phyloP scores from a whole-genome alignment of 2,113 vertebrate genomes.

The Holacanthus passer region DNA sequence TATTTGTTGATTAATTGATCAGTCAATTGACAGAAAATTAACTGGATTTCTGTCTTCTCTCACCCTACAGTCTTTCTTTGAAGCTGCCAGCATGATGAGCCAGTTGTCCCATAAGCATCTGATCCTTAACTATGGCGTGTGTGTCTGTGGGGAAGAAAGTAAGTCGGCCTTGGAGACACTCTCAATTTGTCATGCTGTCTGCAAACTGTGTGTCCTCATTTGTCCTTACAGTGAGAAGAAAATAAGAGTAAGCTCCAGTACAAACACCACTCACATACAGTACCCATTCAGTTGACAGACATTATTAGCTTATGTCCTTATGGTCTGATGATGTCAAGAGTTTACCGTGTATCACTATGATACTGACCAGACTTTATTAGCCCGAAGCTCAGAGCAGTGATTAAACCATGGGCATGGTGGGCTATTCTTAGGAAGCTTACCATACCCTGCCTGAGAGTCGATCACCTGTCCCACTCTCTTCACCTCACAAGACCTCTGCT shows the following conservation, averaged over 20 bases:
- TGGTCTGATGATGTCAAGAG: slow-evolving; percentile 10
- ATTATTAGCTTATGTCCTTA: slow-evolving; percentile 5
- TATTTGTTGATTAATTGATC: not conserved
- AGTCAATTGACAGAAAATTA: too few relatives aligned
- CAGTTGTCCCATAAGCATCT: slow-evolving; percentile 97
- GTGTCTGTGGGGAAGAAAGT: slow-evolving; percentile 97
- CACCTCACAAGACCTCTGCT: not conserved
- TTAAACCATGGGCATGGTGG: slow-evolving; percentile 2
- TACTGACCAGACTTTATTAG: slow-evolving; percentile 10
- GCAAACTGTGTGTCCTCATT: not conserved
- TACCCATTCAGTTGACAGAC: not conserved
- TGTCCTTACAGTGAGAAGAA: too few relatives aligned
- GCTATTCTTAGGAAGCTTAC: slow-evolving; percentile 54
- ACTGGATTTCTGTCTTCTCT: slow-evolving; percentile 24
- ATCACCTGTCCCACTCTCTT: not conserved
- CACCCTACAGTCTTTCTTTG: slow-evolving; percentile 92
- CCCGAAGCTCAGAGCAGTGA: not conserved
- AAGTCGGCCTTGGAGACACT: slow-evolving; percentile 78
- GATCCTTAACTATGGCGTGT: slow-evolving; percentile 96
- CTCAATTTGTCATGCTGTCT: not conserved
- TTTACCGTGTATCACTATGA: not conserved
- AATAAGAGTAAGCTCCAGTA: not conserved
- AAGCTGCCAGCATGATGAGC: slow-evolving; percentile 99
- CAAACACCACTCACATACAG: too few relatives aligned
- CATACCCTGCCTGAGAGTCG: slow-evolving; percentile 1